Conservation (phyloP, 2,888 invertebrate genomes). For the Hemithea aestivaria region DNA sequence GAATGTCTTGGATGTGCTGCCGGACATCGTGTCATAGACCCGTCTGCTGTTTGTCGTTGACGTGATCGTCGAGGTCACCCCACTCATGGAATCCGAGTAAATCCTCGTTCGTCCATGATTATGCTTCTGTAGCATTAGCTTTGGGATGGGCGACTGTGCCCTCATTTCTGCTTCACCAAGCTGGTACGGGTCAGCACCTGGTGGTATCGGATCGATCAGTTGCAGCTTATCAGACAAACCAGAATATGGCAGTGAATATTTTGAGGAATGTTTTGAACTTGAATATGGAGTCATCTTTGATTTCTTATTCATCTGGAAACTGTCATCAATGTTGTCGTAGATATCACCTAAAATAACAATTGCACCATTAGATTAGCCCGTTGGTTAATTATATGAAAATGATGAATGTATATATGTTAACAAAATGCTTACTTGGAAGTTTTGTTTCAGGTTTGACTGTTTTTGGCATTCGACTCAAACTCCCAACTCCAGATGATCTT, state of each 20-base stretch:
- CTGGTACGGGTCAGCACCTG: slow-evolving; percentile 69
- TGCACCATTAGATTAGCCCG: background rate
- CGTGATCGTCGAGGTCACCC: slow-evolving; percentile 22
- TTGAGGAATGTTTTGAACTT: background rate
- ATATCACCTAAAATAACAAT: slow-evolving; percentile 40
- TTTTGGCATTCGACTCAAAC: slow-evolving; percentile 55
- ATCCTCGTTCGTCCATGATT: slow-evolving; percentile 54
- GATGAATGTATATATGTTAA: slow-evolving; percentile 3
- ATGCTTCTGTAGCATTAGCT: slow-evolving; percentile 64
- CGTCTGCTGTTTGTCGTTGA: slow-evolving; percentile 35
- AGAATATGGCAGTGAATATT: slow-evolving; percentile 24
- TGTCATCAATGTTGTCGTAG: slow-evolving; percentile 38
- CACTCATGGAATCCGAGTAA: slow-evolving; percentile 33
- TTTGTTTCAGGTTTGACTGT: slow-evolving; percentile 30
- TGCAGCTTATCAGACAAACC: slow-evolving; percentile 61
- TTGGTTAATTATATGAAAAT: too few relatives aligned
- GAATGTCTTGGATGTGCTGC: slow-evolving; percentile 29
- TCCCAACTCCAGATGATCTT: slow-evolving; percentile 50
- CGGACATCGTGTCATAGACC: slow-evolving; percentile 47
- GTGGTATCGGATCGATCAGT: slow-evolving; percentile 66
- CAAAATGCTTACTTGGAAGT: slow-evolving; percentile 37
- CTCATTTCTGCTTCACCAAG: slow-evolving; percentile 69
- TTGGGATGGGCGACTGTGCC: slow-evolving; percentile 71
- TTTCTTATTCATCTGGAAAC: slow-evolving; percentile 55
- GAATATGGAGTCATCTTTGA: slow-evolving; percentile 59